A percentile compares a stretch with the other conserved stretches of the same genome.
phyloP scores from a whole-genome alignment of 1,140 invertebrate species.

The Cardiocondyla obscurior region DNA sequence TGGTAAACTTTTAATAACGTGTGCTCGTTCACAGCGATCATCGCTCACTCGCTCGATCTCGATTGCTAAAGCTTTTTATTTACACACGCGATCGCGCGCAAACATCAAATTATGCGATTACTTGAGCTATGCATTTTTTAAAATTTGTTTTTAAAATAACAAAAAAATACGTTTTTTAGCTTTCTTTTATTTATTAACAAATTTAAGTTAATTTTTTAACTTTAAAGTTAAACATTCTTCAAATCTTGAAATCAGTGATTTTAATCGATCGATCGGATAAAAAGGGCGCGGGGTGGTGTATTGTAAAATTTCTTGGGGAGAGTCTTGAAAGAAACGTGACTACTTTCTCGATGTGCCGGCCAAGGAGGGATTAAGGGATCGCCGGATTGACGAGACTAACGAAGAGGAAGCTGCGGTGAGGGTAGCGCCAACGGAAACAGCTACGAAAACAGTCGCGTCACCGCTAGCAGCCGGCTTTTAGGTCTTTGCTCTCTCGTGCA shows the following conservation, averaged over 20 bases:
- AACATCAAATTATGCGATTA: background rate
- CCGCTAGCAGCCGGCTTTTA: constrained; percentile 66
- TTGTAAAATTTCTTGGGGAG: background rate
- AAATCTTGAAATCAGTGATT: background rate
- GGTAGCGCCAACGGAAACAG: constrained; percentile 54
- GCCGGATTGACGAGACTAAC: constrained; percentile 59
- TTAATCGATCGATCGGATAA: background rate
- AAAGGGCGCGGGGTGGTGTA: background rate
- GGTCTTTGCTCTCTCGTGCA: constrained; percentile 53
- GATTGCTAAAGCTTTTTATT: constrained; percentile 33
- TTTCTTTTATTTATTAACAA: too few relatives aligned
- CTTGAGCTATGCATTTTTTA: background rate
- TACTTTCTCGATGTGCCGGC: constrained; percentile 51
- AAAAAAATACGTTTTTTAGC: too few relatives aligned
- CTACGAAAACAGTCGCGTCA: constrained; percentile 56
- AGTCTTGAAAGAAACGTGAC: constrained; percentile 24
- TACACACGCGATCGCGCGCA: background rate
- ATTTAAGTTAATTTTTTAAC: too few relatives aligned
- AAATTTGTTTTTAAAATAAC: background rate
- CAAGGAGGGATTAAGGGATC: constrained; percentile 64
- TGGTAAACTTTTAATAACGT: constrained; percentile 69
- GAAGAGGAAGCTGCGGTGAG: constrained; percentile 42
- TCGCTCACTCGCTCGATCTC: background rate
- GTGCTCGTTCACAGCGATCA: constrained; percentile 56
- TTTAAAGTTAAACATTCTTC: too few relatives aligned